These are phyloP conservation scores for Rhynchomys soricoides DNA, from an alignment of 2,113 vertebrate genomes.

Conservation along the genomic window DNA sequence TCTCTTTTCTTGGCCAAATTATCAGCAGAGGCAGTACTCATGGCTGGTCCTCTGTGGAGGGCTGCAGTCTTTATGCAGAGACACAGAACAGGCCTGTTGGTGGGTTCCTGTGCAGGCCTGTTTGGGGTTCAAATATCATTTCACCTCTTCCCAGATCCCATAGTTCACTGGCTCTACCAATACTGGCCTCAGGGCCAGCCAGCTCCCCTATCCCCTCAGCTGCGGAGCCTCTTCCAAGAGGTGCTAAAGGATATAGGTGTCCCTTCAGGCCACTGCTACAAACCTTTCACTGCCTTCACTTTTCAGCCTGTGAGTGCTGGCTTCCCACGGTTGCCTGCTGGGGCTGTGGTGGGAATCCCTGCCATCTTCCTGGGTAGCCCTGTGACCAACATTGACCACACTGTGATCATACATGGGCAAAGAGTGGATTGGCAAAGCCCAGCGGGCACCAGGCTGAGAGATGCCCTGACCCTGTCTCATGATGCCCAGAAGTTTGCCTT, in stretches of 20 bases:
- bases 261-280: constrained; percentile 82
- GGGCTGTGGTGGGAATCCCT: constrained; percentile 92
- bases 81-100: constrained; percentile 87
- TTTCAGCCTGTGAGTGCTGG: constrained; percentile 94
- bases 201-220: constrained; percentile 52
- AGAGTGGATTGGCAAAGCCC: constrained; percentile 90
- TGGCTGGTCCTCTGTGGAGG: constrained; percentile 87
- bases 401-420: constrained; percentile 89
- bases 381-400: constrained; percentile 83
- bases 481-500: constrained; percentile 93
- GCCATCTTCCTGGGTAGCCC: constrained; percentile 89
- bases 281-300: constrained; percentile 91
- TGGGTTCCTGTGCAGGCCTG: constrained; percentile 89
- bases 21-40: constrained; percentile 78
- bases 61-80: constrained; percentile 88
- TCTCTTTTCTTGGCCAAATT: constrained; percentile 68
- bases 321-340: constrained; percentile 90
- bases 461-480: constrained; percentile 89
- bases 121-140: constrained; percentile 90
- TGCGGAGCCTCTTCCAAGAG: constrained; percentile 86
- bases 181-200: constrained; percentile 91
- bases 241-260: constrained; percentile 87
- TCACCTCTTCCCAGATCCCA: constrained; percentile 89
- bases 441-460: constrained; percentile 85
- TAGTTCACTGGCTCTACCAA: constrained; percentile 90